Base-by-base conservation (phyloP, 2,113 vertebrate species). In the Callaeas wilsoni region DNA sequence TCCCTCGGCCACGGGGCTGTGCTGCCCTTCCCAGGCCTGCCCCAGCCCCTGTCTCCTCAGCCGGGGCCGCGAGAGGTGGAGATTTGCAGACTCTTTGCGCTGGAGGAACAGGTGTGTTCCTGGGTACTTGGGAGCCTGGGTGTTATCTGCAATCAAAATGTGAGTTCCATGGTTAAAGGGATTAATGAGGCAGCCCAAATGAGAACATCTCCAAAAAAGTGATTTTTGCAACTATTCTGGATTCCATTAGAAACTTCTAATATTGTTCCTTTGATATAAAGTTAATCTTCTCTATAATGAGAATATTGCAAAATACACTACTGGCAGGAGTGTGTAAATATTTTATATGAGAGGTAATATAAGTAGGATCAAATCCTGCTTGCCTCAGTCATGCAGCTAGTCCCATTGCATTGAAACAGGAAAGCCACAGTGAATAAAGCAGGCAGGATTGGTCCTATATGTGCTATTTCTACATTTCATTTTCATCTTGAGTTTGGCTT, bases 1-100 rank as follows among this genome's bases (percentile, higher is more conserved):
- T n/a, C 3, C 20, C 55, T 30, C 1, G 0, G 7, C n/a, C 10
- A 9, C 0, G 0, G 30, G 6, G 2, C 41, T 11, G 42, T 59
- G 35, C 20, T 47, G 59, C 47, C 68, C 57, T 33, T 17, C 42
- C 67, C 4, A 46, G 11, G 26, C 82, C 53, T 60, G 33, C 46
- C 69, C 32, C 56, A 33, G 67, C 17, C 50, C 32, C 41, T 42
- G 13, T 46, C 2, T 37, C 17, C 33, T 10, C 17, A 47, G 39
- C 68, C 62, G 59, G n/a, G 17, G 12, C 27, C 41, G 19, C 78
- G 35, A 13, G 47, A 12, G 15, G 11, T 20, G 55, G 18, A 15
- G 13, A 29, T 77, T 11, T 86, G 44, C 59, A 41, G 75, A 12
- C 33, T 59, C 14, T 49, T 59, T 83, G 29, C 12, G 8, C 35